Base-by-base conservation (phyloP, 2,888 invertebrate genomes). In the Leptopilina drosophilae region DNA sequence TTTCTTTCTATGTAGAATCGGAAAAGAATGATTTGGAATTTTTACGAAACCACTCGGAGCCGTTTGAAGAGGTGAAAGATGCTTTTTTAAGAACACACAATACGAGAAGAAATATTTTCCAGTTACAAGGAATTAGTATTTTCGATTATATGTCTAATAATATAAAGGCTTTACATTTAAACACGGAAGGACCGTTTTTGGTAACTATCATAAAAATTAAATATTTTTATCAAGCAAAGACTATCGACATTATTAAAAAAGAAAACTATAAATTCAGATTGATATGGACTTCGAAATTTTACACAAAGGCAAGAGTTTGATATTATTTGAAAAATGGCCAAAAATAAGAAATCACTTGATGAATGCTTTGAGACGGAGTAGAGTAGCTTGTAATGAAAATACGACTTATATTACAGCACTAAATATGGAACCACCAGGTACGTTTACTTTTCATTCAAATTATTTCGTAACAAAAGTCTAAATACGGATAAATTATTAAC, bases 31-130 rank as follows among this genome's bases (percentile, higher is more conserved):
- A 73, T n/a, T 8, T 73, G 15, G 15, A 73, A 53, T 73, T 49
- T n/a, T 15, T 73, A n/a, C 11, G 20, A 53, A 73, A 73, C 53
- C 73, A 73, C 53, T 73, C 73, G 9, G 73, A 73, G 9, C 73
- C 73, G 14, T 53, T 73, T n/a, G 12, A n/a, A 2, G 73, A 73
- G 5, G 49, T 73, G 14, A 14, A 15, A 20, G 20, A 20, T n/a
- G 20, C 15, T 53, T 73, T 73, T 15, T 5, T 49, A 33, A 46
- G 53, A 53, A 73, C 73, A 3, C 20, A 49, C 12, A 15, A 73
- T 20, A 4, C 49, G 4, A 49, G 73, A 56, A 49, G 49, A 49
- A 33, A 11, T 8, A 7, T 53, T 56, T 73, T 73, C 3, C 14
- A 49, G 5, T 20, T 14, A 8, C 12, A 49, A 49, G n/a, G n/a